Evolutionary conservation across 2,888 invertebrate species (phyloP).

Genomic region (Himalopsyche anomala): DNA sequence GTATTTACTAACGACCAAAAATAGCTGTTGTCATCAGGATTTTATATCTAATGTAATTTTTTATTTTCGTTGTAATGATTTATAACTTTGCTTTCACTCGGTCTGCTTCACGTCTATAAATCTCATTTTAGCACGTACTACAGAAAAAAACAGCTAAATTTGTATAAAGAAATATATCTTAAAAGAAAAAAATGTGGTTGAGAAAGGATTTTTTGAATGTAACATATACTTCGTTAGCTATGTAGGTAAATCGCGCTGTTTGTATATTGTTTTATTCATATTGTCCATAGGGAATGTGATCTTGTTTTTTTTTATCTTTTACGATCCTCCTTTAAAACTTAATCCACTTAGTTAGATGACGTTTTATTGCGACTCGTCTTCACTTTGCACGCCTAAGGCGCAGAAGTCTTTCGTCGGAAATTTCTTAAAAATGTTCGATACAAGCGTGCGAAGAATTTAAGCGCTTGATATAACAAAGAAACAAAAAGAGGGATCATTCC

Average conservation of each 20-base stretch:
- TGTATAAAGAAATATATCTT: neutral
- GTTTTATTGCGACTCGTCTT: slow-evolving; percentile 54
- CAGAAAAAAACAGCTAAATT: neutral
- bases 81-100: neutral
- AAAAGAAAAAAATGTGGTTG: neutral
- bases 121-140: neutral
- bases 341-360: slow-evolving; percentile 55
- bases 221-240: neutral
- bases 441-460: neutral
- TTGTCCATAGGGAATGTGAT: slow-evolving; percentile 25
- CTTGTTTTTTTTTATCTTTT: slow-evolving; percentile 25
- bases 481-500: neutral
- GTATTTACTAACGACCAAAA: slow-evolving; percentile 30
- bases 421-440: slow-evolving; percentile 22
- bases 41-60: neutral
- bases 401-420: slow-evolving; percentile 40
- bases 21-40: slow-evolving; percentile 4
- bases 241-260: slow-evolving; percentile 27
- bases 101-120: slow-evolving; percentile 17
- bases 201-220: neutral
- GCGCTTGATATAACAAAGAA: neutral
- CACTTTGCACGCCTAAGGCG: slow-evolving; percentile 48
- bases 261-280: slow-evolving; percentile 37
- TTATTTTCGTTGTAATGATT: neutral
- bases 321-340: slow-evolving; percentile 51